Percentiles rank a stretch among this genome's conserved stretches.
These are phyloP conservation scores for Pachyuromys duprasi DNA, from an alignment of 2,797 vertebrate species.

Conservation along the genomic window DNA sequence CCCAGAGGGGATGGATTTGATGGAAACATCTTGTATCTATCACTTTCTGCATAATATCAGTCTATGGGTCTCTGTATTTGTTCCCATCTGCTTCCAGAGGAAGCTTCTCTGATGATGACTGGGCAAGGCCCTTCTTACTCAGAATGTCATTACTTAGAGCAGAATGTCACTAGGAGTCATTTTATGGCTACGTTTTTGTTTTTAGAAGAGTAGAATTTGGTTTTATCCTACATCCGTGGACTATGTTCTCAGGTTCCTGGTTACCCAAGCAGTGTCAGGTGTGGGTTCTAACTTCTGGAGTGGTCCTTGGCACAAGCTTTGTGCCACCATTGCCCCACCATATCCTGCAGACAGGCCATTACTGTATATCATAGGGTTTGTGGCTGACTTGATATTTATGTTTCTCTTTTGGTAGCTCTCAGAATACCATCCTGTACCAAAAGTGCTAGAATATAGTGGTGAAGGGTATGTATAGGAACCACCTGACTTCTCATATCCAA, in stretches of 20 bases:
- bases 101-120: not conserved
- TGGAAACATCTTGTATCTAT: too few relatives aligned
- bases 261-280: not conserved
- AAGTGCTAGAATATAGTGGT: not conserved
- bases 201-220: not conserved
- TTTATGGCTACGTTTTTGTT: not conserved
- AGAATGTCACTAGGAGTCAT: not conserved
- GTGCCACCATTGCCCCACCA: not conserved
- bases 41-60: not conserved
- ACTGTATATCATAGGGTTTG: not conserved
- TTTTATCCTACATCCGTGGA: not conserved
- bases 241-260: not conserved
- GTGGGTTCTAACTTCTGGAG: not conserved
- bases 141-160: too few relatives aligned
- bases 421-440: not conserved
- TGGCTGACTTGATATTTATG: too few relatives aligned
- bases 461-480: not conserved
- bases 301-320: not conserved
- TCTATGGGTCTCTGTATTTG: not conserved
- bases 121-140: not conserved
- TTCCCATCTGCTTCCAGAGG: not conserved
- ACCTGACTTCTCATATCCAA: not conserved
- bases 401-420: too few relatives aligned
- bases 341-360: too few relatives aligned
- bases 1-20: not conserved